These are phyloP conservation scores for Emberiza fucata DNA, from an alignment of 2,113 vertebrate species.

Conservation along the genomic window DNA sequence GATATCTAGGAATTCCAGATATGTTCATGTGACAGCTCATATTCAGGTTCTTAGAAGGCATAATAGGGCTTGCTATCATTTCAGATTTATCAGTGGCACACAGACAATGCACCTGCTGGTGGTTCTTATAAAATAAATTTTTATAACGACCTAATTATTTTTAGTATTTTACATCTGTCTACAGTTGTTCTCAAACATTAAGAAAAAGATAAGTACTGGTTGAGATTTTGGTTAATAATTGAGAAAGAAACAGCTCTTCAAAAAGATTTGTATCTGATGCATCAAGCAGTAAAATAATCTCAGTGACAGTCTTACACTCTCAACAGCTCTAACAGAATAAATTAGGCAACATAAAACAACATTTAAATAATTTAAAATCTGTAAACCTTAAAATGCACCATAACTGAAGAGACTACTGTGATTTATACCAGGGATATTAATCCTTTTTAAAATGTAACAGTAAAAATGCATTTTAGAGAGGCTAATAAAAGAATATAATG, in stretches of 20 bases:
- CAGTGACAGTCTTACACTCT: background rate
- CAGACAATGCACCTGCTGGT: background rate
- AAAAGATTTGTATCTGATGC: background rate
- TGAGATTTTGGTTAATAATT: background rate
- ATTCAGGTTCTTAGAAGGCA: background rate
- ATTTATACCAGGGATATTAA: constrained; percentile 27
- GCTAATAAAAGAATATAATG: constrained; percentile 21
- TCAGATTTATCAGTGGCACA: background rate
- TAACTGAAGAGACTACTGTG: constrained; percentile 31
- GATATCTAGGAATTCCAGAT: background rate
- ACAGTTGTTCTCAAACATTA: background rate
- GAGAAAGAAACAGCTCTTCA: background rate
- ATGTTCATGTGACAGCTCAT: accelerated
- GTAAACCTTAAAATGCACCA: background rate
- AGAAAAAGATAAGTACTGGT: background rate
- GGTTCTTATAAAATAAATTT: background rate
- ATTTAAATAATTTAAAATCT: constrained; percentile 3
- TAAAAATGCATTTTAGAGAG: constrained; percentile 28
- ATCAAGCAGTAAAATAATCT: background rate
- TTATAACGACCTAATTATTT: background rate
- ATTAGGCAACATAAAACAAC: background rate
- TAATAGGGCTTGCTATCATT: background rate
- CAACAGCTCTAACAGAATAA: background rate
- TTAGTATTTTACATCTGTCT: background rate
- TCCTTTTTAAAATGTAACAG: constrained; percentile 1